phyloP scores from a whole-genome alignment of 2,797 vertebrate species.

The Sciurus vulgaris region DNA sequence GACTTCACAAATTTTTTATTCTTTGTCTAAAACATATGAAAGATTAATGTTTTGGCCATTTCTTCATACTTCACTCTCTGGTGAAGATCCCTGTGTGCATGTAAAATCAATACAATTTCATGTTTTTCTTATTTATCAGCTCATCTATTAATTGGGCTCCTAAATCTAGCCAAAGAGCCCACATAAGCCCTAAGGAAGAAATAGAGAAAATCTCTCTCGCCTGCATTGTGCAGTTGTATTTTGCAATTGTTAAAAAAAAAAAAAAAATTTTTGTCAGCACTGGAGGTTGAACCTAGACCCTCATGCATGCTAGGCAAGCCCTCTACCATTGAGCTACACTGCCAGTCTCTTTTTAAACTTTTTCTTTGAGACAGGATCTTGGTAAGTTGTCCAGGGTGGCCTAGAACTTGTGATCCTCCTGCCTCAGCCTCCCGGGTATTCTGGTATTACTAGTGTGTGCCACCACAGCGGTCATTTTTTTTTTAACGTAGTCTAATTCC shows the following conservation, averaged over 20 bases:
- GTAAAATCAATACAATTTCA: not conserved
- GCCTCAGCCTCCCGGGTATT: not conserved
- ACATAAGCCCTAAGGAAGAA: not conserved
- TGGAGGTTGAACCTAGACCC: not conserved
- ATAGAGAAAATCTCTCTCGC: not conserved
- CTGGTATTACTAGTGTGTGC: not conserved
- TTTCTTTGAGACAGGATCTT: not conserved
- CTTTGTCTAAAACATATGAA: not conserved
- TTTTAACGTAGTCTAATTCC: slow-evolving; percentile 60
- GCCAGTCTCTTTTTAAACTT: not conserved
- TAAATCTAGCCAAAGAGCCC: not conserved
- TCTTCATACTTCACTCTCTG: not conserved
- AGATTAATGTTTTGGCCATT: not conserved
- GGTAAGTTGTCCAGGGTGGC: not conserved
- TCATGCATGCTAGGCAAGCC: not conserved
- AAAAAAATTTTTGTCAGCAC: not conserved
- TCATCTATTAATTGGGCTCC: not conserved
- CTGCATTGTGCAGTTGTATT: slow-evolving; percentile 11
- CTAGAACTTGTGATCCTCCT: not conserved
- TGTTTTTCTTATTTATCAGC: not conserved
- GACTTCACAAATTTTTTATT: not conserved
- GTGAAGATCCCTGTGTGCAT: not conserved
- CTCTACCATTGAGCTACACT: not conserved
- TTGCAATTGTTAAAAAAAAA: slow-evolving; percentile 41
- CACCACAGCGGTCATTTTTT: not conserved